These are phyloP conservation scores for Tupiocoris notatus DNA, from an alignment of 2,888 invertebrate species.

Conservation along the genomic window DNA sequence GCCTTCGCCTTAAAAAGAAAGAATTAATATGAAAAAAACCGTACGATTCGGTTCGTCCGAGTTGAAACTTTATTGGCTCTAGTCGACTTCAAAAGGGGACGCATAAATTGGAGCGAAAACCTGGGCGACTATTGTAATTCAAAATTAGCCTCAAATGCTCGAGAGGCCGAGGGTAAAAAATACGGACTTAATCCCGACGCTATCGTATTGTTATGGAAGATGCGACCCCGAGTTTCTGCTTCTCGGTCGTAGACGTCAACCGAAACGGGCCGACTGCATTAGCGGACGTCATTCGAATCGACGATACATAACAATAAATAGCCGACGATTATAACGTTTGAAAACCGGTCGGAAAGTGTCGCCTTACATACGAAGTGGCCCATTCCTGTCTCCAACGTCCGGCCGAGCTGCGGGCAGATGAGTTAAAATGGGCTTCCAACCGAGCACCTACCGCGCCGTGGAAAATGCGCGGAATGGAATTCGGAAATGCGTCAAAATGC, in stretches of 20 bases:
- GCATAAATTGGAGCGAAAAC: conserved; percentile 24
- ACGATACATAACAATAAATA: conserved; percentile 36
- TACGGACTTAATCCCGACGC: conserved; percentile 30
- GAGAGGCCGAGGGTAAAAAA: conserved; percentile 6
- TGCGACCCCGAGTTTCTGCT: neutral
- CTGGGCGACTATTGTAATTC: conserved; percentile 27
- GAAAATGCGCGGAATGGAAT: too few species aligned
- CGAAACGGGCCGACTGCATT: neutral
- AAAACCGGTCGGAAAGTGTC: conserved; percentile 34
- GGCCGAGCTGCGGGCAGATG: neutral
- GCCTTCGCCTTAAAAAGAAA: too few species aligned
- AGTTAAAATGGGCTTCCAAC: neutral
- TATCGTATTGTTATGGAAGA: conserved; percentile 29
- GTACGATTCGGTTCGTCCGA: too few species aligned
- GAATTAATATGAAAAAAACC: too few species aligned
- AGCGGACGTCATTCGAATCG: conserved; percentile 36
- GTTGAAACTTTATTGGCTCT: neutral
- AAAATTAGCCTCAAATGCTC: conserved; percentile 22
- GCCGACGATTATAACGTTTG: conserved; percentile 26
- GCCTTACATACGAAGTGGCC: conserved; percentile 37
- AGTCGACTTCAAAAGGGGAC: conserved; percentile 16
- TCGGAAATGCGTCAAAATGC: too few species aligned
- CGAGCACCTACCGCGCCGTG: neutral
- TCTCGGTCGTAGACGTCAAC: neutral
- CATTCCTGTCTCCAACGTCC: neutral